A percentile compares a stretch with the other conserved stretches of the same genome.
These are phyloP conservation scores for Eupeodes corollae DNA, from an alignment of 1,140 invertebrate genomes.

Conservation along the genomic window DNA sequence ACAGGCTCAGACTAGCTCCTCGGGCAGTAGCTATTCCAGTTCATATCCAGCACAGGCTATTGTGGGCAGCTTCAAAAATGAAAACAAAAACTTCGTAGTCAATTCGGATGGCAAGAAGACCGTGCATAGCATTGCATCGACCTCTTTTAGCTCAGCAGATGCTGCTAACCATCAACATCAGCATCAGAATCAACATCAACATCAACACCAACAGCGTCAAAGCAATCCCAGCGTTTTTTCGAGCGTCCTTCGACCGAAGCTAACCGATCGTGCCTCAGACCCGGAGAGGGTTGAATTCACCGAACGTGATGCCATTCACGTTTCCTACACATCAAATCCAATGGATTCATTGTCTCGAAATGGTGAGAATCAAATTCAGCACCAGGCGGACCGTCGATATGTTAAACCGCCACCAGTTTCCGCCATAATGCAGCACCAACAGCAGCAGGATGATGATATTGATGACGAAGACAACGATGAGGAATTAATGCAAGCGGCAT, in stretches of 20 bases:
- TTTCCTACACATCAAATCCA: neutral
- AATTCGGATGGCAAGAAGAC: constrained; percentile 32
- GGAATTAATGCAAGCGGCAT: too few species aligned
- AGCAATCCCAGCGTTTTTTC: constrained; percentile 9
- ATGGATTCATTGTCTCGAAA: too few species aligned
- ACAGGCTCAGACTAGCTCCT: constrained; percentile 6
- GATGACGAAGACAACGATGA: too few species aligned
- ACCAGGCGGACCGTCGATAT: too few species aligned
- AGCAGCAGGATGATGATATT: too few species aligned
- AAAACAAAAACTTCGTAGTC: constrained; percentile 26
- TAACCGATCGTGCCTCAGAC: constrained; percentile 19
- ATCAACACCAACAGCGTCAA: constrained; percentile 6
- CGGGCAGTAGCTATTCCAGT: constrained; percentile 6
- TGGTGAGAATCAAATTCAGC: too few species aligned
- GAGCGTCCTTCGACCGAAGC: constrained; percentile 8
- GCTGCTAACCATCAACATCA: constrained; percentile 3
- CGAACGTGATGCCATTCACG: constrained; percentile 22
- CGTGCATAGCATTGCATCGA: constrained; percentile 25
- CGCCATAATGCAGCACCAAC: too few species aligned
- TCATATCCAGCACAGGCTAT: constrained; percentile 13
- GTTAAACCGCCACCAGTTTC: too few species aligned
- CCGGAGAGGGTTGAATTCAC: constrained; percentile 32
- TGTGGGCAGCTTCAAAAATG: constrained; percentile 30
- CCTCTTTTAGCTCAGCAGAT: constrained; percentile 1
- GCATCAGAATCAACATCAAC: constrained; percentile 1